Evolutionary conservation across 2,888 invertebrate species (phyloP), one percentile per base, ranked within the genome.

Genomic region (Cistogaster globosa): DNA sequence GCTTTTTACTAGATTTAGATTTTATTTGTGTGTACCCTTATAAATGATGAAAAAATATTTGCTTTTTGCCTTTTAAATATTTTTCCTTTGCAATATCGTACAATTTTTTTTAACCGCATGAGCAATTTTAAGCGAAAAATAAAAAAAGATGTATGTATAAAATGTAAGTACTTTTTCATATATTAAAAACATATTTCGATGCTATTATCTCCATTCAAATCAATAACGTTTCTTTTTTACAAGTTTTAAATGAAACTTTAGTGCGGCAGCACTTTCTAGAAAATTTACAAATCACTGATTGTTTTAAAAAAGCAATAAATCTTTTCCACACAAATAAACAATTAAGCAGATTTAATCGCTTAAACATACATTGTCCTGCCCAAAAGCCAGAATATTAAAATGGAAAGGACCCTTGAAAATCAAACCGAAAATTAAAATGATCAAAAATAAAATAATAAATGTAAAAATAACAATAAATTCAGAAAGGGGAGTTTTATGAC

Each of bases 301-400:
- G 51, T 55, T 72, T 71, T 26, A 20, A 51, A 81, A 75, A 68
- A 57, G 22, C 62, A 74, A 81, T 81, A 81, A 81, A 81, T 81
- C 75, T 75, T 45, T 69, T 62, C 63, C 57, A 69, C 63, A 76
- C 75, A 82, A 82, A 82, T 69, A 82, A 82, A 82, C 69, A 82
- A 82, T 82, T 69, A 82, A 69, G 68, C 62, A 58, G 81, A 82
- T 82, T 57, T 57, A 57, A 82, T 76, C 75, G 48, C 48, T 79
- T 71, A 71, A 79, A 69, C 62, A 68, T 42, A 53, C 62, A 69
- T 32, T 48, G 48, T 63, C 38, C 45, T 55, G 75, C 69, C 62
- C 55, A 75, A 81, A 81, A 26, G 38, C 4, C 8, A 42, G 16
- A 55, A 55, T 5, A 12, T 26, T 62, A 20, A 63, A 69, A 22